Base-by-base conservation (phyloP, 23 tunicate genomes). In the Trididemnum nubilum region DNA sequence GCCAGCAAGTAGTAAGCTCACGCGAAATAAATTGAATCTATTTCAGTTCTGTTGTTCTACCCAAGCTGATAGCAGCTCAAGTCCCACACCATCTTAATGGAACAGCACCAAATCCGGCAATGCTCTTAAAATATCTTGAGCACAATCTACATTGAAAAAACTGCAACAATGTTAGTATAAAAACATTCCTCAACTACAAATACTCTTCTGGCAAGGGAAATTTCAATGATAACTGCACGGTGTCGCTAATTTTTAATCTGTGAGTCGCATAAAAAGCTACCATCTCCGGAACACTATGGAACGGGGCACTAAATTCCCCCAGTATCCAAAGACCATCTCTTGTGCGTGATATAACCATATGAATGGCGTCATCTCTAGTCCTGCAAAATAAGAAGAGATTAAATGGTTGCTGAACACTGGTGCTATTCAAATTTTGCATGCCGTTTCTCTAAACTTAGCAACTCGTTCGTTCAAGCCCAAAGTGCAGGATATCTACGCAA, bases 301-400 rank as follows among this genome's bases (percentile, higher is more conserved):
- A 92, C 2, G 97, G 97, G 0, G 97, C 92, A 52, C 97, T 92
- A 78, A 92, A 92, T 36, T 92, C 97, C 5, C 97, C 97, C 7
- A 92, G 72, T 35, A 92, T 87, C 97, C 97, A 92, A 27, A 67
- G 65, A 25, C 81, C 86, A 61, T 92, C 92, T 60, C 92, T 60
- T 1, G 89, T 87, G 23, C 86, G 64, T 23, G 83, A 77, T 28
- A 92, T 90, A 2, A 87, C 88, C 88, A 92, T 92, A 80, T 92
- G 97, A 31, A 92, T 87, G 58, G 81, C 66, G n/a, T 87, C 90
- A 2, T 34, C 59, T 22, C 61, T 37, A 7, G 86, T 77, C 50
- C 97, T 92, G 73, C 0, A 38, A 72, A 73, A 64, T 69, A 34
- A 36, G 26, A 61, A 61, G 54, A n/a, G n/a, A n/a, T n/a, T n/a